Evolutionary conservation across 2,113 vertebrate genomes (phyloP).

Genomic region (Periophthalmus modestus): DNA sequence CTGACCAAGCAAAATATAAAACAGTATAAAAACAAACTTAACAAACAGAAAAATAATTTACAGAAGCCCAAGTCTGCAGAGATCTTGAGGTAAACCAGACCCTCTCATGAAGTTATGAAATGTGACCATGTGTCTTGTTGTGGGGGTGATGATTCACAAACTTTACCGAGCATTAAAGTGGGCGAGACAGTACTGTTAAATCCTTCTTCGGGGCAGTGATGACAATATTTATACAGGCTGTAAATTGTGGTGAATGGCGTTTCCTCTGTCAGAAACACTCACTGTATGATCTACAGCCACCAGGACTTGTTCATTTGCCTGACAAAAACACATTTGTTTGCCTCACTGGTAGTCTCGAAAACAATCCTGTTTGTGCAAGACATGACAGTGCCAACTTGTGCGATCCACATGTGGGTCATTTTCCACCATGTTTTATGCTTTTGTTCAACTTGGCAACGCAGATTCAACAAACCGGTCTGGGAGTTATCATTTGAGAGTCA

Average conservation of each 20-base stretch:
- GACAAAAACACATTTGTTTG: conserved; percentile 69
- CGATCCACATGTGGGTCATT: conserved; percentile 65
- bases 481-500: conserved; percentile 53
- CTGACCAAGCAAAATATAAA: neutral
- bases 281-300: conserved; percentile 52
- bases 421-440: conserved; percentile 47
- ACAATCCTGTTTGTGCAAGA: conserved; percentile 68
- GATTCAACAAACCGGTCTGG: conserved; percentile 57
- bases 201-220: conserved; percentile 61
- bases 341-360: conserved; percentile 66
- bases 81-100: conserved; percentile 2
- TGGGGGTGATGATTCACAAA: conserved; percentile 60
- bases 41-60: neutral
- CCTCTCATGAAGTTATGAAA: conserved; percentile 8
- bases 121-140: conserved; percentile 21
- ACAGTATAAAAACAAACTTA: neutral
- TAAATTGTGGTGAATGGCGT: conserved; percentile 68
- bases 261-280: conserved; percentile 59
- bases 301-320: conserved; percentile 29
- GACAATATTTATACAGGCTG: conserved; percentile 72
- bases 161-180: conserved; percentile 55
- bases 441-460: conserved; percentile 43
- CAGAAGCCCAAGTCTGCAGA: neutral
- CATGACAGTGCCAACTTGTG: conserved; percentile 54
- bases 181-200: conserved; percentile 51